Evolutionary conservation across 2,113 vertebrate species (phyloP), one percentile per base, ranked within the genome.

Genomic region (Anser cygnoides): DNA sequence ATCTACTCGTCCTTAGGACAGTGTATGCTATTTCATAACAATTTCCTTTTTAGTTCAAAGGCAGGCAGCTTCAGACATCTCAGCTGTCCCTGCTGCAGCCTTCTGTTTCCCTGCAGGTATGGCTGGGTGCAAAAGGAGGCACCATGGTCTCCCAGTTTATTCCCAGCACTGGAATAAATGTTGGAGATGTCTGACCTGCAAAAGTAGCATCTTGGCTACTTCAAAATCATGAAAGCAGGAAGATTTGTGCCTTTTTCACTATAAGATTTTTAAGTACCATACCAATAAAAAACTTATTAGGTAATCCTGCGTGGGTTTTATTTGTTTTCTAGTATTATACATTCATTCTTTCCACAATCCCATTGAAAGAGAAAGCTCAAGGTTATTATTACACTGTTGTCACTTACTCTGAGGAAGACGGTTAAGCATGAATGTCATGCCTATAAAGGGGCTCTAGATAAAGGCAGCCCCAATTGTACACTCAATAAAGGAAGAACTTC

Each of bases 121-220:
- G 84, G 39, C 2, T 28, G 10, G 17, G 8, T 13, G 9, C 17
- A 54, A 73, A 61, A 37, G 7, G 4, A 31, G 5, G 4, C 1
- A 1, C 2, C 50, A 21, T 67, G 46, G 4, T 71, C 11, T 72
- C 46, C 2, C 3, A 44, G 6, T 5, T 77, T 31, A 54, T 28
- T 28, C 11, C 0, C 2, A 58, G 3, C 2, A 57, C 33, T 11
- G 10, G 2, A 17, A 15, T 21, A 49, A 28, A 58, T 10, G 3
- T 21, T 73, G n/a, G 6, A 23, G 3, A 17, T 6, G 68, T 20
- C 12, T 55, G 9, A 58, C 33, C 14, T 41, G 26, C 35, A 73
- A 73, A 80, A 29, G 19, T 12, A 58, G 1, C 3, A 1, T 12
- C 49, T 80, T 83, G 8, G 31, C 10, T 57, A 23, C 11, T 33